A percentile compares a stretch with the other conserved stretches of the same genome.
Conservation (phyloP, 2,888 invertebrate genomes). For the Hydropsyche betteni region DNA sequence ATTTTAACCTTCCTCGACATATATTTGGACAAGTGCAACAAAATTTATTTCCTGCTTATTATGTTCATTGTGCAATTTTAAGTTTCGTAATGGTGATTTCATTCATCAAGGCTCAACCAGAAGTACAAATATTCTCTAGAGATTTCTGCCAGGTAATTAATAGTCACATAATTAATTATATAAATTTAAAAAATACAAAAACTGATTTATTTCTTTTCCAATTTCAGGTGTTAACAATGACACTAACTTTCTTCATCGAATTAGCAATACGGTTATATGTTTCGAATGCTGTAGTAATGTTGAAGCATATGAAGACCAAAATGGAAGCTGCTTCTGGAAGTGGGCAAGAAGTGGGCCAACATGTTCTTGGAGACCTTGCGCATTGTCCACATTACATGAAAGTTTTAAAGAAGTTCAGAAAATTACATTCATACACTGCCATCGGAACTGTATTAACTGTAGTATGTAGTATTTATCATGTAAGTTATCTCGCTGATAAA, state of each 20-base stretch:
- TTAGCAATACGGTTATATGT: slow-evolving; percentile 79
- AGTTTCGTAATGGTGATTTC: slow-evolving; percentile 78
- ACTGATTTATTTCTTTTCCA: slow-evolving; percentile 52
- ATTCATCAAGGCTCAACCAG: slow-evolving; percentile 72
- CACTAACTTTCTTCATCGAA: slow-evolving; percentile 76
- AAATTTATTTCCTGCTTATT: slow-evolving; percentile 87
- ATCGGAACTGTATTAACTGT: slow-evolving; percentile 80
- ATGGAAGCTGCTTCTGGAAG: slow-evolving; percentile 80
- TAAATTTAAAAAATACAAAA: slow-evolving; percentile 21
- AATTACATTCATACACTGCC: slow-evolving; percentile 80
- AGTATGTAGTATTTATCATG: slow-evolving; percentile 73
- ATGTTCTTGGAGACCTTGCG: slow-evolving; percentile 75
- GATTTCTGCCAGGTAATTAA: slow-evolving; percentile 64
- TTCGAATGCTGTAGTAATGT: slow-evolving; percentile 76
- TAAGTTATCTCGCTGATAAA: slow-evolving; percentile 54
- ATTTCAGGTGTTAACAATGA: slow-evolving; percentile 72
- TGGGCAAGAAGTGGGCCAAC: slow-evolving; percentile 80
- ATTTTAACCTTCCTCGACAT: slow-evolving; percentile 85
- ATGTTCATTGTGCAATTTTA: slow-evolving; percentile 78
- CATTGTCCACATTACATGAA: slow-evolving; percentile 83
- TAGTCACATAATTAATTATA: not conserved
- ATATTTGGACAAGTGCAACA: slow-evolving; percentile 89
- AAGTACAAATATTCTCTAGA: slow-evolving; percentile 61
- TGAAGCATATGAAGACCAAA: slow-evolving; percentile 78
- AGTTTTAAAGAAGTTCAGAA: slow-evolving; percentile 78